Evolutionary conservation across 2,888 invertebrate species (phyloP), one percentile per base, ranked within the genome.

Genomic region (Lysandra coridon): DNA sequence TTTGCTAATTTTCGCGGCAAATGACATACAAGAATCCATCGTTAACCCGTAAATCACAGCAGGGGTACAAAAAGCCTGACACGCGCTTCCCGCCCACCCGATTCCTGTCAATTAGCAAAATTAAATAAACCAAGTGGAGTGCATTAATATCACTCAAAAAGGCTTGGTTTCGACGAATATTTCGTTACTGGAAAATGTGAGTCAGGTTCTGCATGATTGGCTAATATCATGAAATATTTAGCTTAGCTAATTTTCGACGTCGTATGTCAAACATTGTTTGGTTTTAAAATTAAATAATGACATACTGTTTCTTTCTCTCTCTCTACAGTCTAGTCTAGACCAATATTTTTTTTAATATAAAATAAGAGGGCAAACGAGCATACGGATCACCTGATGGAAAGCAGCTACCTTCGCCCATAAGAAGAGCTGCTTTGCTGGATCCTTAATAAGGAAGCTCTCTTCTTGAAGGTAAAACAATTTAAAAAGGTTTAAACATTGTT

Each of bases 101-200:
- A 40, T 44, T 14, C 44, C 84, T 90, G 92, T 91, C 92, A 91
- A 92, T 92, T 92, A 92, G 87, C 84, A 82, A 90, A 92, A 93
- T 92, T 92, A 92, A 92, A 92, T 90, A 69, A 91, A 89, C 87
- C 86, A 84, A 86, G 85, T 64, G 80, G 77, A 85, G 88, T 84
- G 37, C 78, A 73, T 73, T 78, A 78, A 73, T 78, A 78, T 78
- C 74, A 74, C 74, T 74, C 40, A 74, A 74, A 73, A 74, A 74
- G 87, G 87, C 86, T 85, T 88, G 89, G 85, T 85, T 83, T 85
- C 85, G 84, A 83, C 89, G 89, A 90, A 91, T 79, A 79, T 76
- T 69, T 73, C 57, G 64, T 76, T 77, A 73, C 62, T 76, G 44
- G 40, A 49, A 49, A 40, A 75, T 79, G 57, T 57, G 77, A 14